phyloP scores from a whole-genome alignment of 2,888 invertebrate genomes.

The Philereme vetulata region DNA sequence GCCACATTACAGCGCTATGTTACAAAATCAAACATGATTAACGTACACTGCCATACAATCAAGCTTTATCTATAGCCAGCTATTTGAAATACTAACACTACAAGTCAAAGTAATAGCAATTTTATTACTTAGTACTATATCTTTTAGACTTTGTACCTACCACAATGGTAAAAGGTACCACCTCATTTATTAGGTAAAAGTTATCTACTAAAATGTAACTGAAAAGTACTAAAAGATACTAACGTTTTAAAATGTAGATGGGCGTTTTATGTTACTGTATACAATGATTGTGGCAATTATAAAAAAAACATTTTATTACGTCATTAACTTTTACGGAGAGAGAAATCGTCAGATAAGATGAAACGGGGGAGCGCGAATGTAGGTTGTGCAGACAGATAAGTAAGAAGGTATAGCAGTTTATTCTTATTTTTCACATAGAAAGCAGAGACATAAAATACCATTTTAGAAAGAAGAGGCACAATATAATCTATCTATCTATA shows the following conservation, averaged over 20 bases:
- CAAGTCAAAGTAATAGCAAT: too few relatives aligned
- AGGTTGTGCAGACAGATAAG: constrained; percentile 22
- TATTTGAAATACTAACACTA: too few relatives aligned
- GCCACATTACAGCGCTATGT: too few relatives aligned
- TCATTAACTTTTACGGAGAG: constrained; percentile 50
- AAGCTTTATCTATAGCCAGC: too few relatives aligned
- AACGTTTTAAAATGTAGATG: constrained; percentile 29
- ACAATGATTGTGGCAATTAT: constrained; percentile 44
- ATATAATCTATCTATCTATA: too few relatives aligned
- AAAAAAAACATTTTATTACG: constrained; percentile 46
- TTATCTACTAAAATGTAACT: constrained; percentile 10
- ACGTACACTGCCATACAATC: too few relatives aligned
- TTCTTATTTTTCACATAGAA: neutral
- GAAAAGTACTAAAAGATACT: constrained; percentile 24
- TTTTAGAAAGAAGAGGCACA: too few relatives aligned
- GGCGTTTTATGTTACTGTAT: constrained; percentile 34
- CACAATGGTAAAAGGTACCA: too few relatives aligned
- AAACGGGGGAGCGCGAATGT: constrained; percentile 32
- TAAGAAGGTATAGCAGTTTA: neutral
- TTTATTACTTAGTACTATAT: too few relatives aligned
- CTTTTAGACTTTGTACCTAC: too few relatives aligned
- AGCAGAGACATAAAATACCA: neutral
- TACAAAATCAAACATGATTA: too few relatives aligned
- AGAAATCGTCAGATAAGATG: constrained; percentile 41
- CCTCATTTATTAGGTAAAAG: too few relatives aligned